Base-by-base conservation (phyloP, 2,888 invertebrate species). In the Ecliptopera silaceata region DNA sequence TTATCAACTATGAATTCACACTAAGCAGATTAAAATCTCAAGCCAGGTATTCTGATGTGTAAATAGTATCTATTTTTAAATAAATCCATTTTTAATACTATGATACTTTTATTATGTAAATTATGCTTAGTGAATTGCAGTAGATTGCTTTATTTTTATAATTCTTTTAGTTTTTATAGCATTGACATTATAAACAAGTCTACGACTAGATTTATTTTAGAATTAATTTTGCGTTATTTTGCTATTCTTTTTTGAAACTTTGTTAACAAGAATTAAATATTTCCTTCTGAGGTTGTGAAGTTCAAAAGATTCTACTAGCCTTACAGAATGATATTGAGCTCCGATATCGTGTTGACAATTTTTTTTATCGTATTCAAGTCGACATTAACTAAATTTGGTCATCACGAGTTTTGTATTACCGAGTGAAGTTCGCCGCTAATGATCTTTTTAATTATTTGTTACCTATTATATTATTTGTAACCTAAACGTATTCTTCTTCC, bases 381-480 rank as follows among this genome's bases (percentile, higher is more conserved):
- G 60, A 65, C 31, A 53, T 41, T 53, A 39, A 20, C 13, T 31
- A 18, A 56, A 61, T 61, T 34, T 36, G 61, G 51, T 47, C 49
- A 60, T 66, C 66, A 66, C 66, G 66, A 63, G 56, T 56, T 58
- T 60, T 61, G 39, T 57, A 59, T 60, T 61, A 60, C 38, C 39
- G 13, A 41, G 34, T 48, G 22, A 48, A 38, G 50, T 49, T 54
- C 34, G 15, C 56, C 42, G 49, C 59, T 59, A 63, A 58, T 65
- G 54, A 58, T 61, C 51, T 60, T 49, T 29, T 22, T 13, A 42
- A 54, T 55, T 52, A 46, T 50, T 36, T 47, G 15, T 13, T 15
- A 12, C 12, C 6, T 4, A 22, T 22, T 12, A 34, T 6, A 13
- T 13, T 34, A 12, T 2, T 13, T 8, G 10, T 36, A 36, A 34